These are phyloP conservation scores for Heliconius congener DNA, from an alignment of 1,140 invertebrate genomes.

Conservation along the genomic window DNA sequence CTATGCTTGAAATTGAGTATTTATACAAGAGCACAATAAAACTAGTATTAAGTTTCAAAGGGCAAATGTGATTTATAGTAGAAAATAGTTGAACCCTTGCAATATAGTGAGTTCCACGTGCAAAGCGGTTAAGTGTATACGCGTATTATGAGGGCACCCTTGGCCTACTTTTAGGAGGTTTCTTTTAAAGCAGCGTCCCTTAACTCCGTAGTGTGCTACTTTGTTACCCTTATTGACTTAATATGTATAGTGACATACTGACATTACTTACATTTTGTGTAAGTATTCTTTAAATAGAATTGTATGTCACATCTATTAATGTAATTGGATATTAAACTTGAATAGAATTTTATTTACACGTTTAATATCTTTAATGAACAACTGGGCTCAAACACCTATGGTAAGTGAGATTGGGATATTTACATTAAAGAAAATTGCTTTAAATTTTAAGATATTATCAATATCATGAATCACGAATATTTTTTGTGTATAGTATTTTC, in stretches of 20 bases:
- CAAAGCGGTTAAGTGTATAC: constrained; percentile 9
- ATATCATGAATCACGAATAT: too few relatives aligned
- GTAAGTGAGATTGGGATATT: too few relatives aligned
- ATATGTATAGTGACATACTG: background rate
- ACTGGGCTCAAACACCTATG: too few relatives aligned
- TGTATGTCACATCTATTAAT: background rate
- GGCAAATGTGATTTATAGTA: constrained; percentile 4
- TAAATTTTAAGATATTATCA: too few relatives aligned
- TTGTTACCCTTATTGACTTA: constrained; percentile 1
- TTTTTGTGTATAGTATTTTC: background rate
- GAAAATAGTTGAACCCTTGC: constrained; percentile 8
- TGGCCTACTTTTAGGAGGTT: constrained; percentile 36
- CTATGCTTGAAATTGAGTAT: background rate
- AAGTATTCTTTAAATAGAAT: background rate
- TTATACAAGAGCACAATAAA: background rate
- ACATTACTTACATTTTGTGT: constrained; percentile 1
- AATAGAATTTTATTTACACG: too few relatives aligned
- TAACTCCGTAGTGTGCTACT: background rate
- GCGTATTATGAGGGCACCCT: constrained; percentile 23
- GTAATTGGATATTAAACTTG: background rate
- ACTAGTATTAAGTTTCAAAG: background rate
- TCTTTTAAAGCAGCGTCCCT: constrained; percentile 18
- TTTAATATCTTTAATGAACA: too few relatives aligned
- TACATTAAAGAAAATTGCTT: too few relatives aligned
- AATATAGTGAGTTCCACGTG: constrained; percentile 13